A percentile compares a stretch with the other conserved stretches of the same genome.
Evolutionary conservation across 2,113 vertebrate genomes (phyloP).

Genomic region (Poecile atricapillus): DNA sequence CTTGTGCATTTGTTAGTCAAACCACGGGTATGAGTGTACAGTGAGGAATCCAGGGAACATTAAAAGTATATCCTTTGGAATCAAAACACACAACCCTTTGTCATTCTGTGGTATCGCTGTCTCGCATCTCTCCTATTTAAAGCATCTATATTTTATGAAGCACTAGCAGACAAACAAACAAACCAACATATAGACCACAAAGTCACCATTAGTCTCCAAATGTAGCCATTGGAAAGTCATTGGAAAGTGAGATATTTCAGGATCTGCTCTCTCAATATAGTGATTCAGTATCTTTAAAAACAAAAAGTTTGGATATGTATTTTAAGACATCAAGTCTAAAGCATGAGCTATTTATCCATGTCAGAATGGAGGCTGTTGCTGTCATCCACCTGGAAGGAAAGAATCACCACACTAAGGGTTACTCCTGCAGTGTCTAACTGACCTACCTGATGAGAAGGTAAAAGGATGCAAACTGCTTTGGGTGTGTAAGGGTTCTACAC

Average conservation of each 20-base stretch:
- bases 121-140: not conserved
- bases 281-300: not conserved
- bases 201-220: not conserved
- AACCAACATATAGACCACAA: not conserved
- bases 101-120: not conserved
- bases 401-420: not conserved
- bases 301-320: not conserved
- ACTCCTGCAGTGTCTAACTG: not conserved
- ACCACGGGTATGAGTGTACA: not conserved
- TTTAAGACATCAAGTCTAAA: not conserved
- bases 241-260: not conserved
- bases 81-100: not conserved
- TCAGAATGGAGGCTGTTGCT: not conserved
- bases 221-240: not conserved
- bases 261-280: not conserved
- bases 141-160: slow-evolving; percentile 30
- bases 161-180: not conserved
- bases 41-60: not conserved
- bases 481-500: not conserved
- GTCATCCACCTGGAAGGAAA: not conserved
- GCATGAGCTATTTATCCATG: not conserved
- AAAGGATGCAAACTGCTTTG: not conserved
- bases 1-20: not conserved
- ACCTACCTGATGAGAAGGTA: not conserved
- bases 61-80: not conserved